phyloP scores from a whole-genome alignment of 2,113 vertebrate genomes.

The Cynopterus brachyotis region DNA sequence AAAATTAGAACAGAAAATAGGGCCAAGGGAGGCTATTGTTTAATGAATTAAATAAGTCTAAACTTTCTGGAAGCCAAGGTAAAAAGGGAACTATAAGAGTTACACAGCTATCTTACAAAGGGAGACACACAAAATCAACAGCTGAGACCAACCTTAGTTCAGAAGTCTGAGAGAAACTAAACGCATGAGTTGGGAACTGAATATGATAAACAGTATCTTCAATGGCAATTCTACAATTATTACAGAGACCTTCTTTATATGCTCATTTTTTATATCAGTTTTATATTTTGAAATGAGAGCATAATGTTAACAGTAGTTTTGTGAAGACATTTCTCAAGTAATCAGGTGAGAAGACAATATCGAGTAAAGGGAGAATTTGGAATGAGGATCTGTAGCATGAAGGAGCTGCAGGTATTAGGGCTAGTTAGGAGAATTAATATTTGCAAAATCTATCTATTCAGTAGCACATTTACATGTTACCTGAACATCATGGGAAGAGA shows the following conservation, averaged over 20 bases:
- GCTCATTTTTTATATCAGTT: neutral
- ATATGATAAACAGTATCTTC: neutral
- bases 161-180: conserved; percentile 35
- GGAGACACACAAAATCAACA: neutral
- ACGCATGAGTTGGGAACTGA: neutral
- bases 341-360: conserved; percentile 2
- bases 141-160: neutral
- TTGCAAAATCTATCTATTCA: conserved; percentile 1
- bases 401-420: neutral
- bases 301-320: conserved; percentile 15
- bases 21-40: neutral
- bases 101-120: neutral
- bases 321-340: conserved; percentile 23
- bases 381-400: conserved; percentile 19
- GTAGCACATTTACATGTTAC: neutral
- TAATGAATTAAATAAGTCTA: conserved; percentile 1
- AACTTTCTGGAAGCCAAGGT: neutral
- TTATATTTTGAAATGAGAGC: neutral
- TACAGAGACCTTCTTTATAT: conserved; percentile 12
- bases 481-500: neutral
- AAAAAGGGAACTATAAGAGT: neutral
- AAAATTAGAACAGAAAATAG: conserved; percentile 9
- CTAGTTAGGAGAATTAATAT: neutral
- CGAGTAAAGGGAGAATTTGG: neutral
- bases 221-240: neutral